These are phyloP conservation scores for Festucalex cinctus DNA, from an alignment of 2,113 vertebrate genomes.

Conservation along the genomic window DNA sequence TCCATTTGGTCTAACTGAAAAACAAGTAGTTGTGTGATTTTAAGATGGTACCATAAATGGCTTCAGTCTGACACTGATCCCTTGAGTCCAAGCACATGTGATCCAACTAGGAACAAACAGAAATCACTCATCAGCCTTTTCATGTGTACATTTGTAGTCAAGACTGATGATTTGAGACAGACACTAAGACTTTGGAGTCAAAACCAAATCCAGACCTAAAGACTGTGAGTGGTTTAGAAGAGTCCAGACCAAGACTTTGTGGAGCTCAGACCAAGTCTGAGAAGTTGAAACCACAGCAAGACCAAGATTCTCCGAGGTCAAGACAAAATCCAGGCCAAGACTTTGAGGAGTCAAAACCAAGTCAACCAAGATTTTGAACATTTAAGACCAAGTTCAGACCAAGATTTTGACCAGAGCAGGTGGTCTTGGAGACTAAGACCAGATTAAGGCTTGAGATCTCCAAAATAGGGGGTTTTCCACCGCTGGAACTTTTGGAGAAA, in stretches of 20 bases:
- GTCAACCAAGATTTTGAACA: background rate
- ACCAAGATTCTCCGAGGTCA: background rate
- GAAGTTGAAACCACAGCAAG: background rate
- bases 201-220: background rate
- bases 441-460: background rate
- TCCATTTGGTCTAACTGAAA: slow-evolving; percentile 55
- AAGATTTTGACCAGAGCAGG: background rate
- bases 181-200: background rate
- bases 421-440: background rate
- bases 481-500: too few relatives aligned
- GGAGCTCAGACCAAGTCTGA: background rate
- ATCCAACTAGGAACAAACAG: background rate
- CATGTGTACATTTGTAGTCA: background rate
- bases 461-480: too few relatives aligned
- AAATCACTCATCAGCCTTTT: background rate
- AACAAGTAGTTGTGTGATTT: slow-evolving; percentile 8
- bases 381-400: background rate
- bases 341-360: background rate
- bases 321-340: background rate
- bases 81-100: background rate
- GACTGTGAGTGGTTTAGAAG: background rate
- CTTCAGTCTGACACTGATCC: slow-evolving; percentile 8
- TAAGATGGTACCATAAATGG: slow-evolving; percentile 9
- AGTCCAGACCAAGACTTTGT: background rate
- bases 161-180: background rate